Evolutionary conservation across 2,888 invertebrate genomes (phyloP).

Genomic region (Tetragnatha montana): DNA sequence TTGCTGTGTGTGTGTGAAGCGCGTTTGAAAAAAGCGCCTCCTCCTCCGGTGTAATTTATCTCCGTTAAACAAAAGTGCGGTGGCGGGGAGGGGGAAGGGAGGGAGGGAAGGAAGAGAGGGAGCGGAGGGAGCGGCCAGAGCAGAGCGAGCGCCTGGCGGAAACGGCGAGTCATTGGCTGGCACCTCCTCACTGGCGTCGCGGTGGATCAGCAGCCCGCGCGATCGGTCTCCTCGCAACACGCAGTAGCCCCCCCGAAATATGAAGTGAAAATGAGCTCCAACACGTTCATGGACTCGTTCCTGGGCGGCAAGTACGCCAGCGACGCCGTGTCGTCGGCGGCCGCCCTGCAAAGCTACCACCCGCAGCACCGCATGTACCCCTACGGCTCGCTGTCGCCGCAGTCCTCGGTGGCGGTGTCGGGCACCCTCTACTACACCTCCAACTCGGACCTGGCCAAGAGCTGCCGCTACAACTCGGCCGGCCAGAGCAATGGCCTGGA

Average conservation of each 20-base stretch:
- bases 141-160: conserved; percentile 44
- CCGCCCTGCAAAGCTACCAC: conserved; percentile 78
- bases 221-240: conserved; percentile 68
- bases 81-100: neutral
- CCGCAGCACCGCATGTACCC: conserved; percentile 89
- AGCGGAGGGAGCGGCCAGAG: neutral
- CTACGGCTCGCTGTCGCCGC: conserved; percentile 87
- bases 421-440: conserved; percentile 78
- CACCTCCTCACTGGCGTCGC: conserved; percentile 70
- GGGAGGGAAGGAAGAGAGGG: neutral
- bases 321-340: conserved; percentile 79
- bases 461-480: conserved; percentile 83
- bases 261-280: conserved; percentile 89
- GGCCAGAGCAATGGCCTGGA: conserved; percentile 74
- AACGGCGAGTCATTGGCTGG: conserved; percentile 71
- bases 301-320: conserved; percentile 90
- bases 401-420: conserved; percentile 82
- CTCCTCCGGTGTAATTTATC: neutral
- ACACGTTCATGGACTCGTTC: conserved; percentile 96
- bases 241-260: conserved; percentile 70
- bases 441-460: conserved; percentile 83
- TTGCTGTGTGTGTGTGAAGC: too few relatives aligned
- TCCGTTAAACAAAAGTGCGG: conserved; percentile 67
- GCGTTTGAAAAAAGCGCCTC: too few relatives aligned
- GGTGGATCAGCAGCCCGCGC: conserved; percentile 66